phyloP scores from a whole-genome alignment of 1,140 invertebrate genomes.

The Latrodectus geometricus region DNA sequence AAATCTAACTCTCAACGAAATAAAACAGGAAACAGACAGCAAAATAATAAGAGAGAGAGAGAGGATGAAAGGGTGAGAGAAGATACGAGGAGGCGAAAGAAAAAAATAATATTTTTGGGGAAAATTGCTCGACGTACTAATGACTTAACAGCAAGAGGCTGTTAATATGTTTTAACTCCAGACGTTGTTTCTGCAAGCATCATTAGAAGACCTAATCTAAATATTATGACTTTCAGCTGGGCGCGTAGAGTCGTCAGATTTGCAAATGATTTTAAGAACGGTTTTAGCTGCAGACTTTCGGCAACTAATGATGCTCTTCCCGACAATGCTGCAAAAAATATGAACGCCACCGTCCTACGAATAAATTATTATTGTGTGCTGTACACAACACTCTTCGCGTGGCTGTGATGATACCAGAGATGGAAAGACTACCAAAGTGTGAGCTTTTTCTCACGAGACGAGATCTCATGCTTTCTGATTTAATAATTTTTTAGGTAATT shows the following conservation, averaged over 20 bases:
- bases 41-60: conserved; percentile 16
- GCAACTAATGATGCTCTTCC: conserved; percentile 35
- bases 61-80: neutral
- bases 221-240: conserved; percentile 57
- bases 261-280: conserved; percentile 55
- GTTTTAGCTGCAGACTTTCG: conserved; percentile 9
- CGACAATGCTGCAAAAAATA: conserved; percentile 16
- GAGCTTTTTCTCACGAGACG: neutral
- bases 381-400: neutral
- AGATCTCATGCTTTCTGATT: neutral
- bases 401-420: too few relatives aligned
- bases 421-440: neutral
- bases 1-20: conserved; percentile 9
- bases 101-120: neutral
- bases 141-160: conserved; percentile 49
- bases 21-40: conserved; percentile 3
- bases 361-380: conserved; percentile 1
- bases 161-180: conserved; percentile 47
- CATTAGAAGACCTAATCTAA: conserved; percentile 55
- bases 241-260: neutral
- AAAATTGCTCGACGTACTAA: conserved; percentile 32
- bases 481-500: too few relatives aligned
- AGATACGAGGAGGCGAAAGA: neutral
- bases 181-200: conserved; percentile 32
- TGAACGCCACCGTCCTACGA: neutral